Evolutionary conservation across 2,888 invertebrate species (phyloP).

Genomic region (Eucriotettix oculatus): DNA sequence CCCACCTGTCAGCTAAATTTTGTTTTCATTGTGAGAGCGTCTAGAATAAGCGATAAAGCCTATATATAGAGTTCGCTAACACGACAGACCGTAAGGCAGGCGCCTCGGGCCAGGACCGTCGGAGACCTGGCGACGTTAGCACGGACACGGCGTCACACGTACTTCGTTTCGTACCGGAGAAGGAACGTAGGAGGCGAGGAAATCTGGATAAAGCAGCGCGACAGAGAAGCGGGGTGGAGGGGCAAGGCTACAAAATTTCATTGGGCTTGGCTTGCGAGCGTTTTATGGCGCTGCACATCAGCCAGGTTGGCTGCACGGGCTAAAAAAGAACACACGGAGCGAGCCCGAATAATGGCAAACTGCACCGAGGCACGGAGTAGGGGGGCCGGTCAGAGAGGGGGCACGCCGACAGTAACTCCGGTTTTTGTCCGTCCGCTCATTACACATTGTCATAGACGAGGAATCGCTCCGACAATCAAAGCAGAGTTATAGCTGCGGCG

Average conservation of each 20-base stretch:
- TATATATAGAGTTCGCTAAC: too few species aligned
- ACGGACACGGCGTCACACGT: too few species aligned
- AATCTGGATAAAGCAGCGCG: too few species aligned
- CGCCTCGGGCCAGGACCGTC: too few species aligned
- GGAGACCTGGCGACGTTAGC: too few species aligned
- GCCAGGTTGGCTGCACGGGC: background rate
- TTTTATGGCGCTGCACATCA: background rate
- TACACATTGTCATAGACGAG: background rate
- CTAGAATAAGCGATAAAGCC: too few species aligned
- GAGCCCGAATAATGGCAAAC: background rate
- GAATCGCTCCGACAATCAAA: background rate
- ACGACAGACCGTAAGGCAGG: too few species aligned
- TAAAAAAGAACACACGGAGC: background rate
- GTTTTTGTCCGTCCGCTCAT: background rate
- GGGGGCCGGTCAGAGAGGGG: background rate
- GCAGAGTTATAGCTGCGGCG: background rate
- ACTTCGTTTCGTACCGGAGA: too few species aligned
- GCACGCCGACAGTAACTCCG: background rate
- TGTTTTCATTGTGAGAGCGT: too few species aligned
- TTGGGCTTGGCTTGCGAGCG: background rate
- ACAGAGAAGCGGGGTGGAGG: background rate
- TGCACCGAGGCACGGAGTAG: background rate
- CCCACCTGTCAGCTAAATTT: too few species aligned
- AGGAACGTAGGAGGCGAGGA: too few species aligned
- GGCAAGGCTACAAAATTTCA: background rate